Evolutionary conservation across 2,113 vertebrate species (phyloP), one percentile per base, ranked within the genome.

Genomic region (Sturnus vulgaris): DNA sequence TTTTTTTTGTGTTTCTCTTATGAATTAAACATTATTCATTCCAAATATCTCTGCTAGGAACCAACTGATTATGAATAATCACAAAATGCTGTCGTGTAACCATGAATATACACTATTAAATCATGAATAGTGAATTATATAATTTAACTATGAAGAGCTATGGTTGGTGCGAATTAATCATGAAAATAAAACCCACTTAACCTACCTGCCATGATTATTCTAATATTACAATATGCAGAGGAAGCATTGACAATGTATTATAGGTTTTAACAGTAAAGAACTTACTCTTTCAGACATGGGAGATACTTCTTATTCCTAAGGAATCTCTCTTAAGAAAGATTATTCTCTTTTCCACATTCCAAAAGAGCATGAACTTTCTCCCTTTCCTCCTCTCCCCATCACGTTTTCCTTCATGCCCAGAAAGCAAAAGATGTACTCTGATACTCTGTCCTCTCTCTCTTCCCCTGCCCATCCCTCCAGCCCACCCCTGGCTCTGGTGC

Each of bases 401-500:
- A 65, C 5, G 33, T 73, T 57, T 96, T 82, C 9, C 30, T 35
- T 50, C 37, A n/a, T 59, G 24, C 59, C 33, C 61, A 86, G 46
- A 91, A 56, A 59, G 14, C 72, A 60, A 79, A 53, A 56, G 24
- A 42, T 7, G 5, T 30, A n/a, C 2, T 46, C 18, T 28, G 18
- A 40, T 30, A 22, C 4, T 15, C 73, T 52, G 12, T 19, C 7
- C 5, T 75, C 23, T 70, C 24, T 33, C 15, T 28, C 18, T 31
- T 61, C 8, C 15, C 8, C 1, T 30, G 13, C 5, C 7, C 49
- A 50, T 8, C 7, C 13, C 24, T 14, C 25, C 49, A 28, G 25
- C 7, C 18, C 3, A 2, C 5, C 22, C 4, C 8, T 14, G 7
- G 8, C 17, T 76, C 28, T 8, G 2, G 13, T 4, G 0, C 9